Percentiles rank a stretch among this genome's conserved stretches.
Conservation (phyloP, 2,888 invertebrate genomes). For the Cryptophagus acutangulus region DNA sequence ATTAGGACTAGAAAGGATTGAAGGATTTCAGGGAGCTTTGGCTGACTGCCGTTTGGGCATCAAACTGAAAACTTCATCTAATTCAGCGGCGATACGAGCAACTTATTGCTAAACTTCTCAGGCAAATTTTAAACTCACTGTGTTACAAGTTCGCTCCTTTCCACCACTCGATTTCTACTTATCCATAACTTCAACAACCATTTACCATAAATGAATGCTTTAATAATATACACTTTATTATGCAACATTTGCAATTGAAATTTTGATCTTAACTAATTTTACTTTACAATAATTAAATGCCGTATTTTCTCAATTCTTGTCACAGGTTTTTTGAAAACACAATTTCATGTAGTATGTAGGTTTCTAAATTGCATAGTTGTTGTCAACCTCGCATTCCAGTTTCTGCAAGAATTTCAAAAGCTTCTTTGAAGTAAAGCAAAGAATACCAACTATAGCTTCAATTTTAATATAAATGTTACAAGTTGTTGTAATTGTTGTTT, state of each 20-base stretch:
- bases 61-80: slow-evolving; percentile 16
- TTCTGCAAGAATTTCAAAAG: too few species aligned
- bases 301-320: too few species aligned
- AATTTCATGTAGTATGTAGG: too few species aligned
- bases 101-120: slow-evolving; percentile 28
- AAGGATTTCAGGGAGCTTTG: slow-evolving; percentile 2
- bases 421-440: too few species aligned
- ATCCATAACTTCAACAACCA: slow-evolving; percentile 21
- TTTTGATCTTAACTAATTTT: slow-evolving; percentile 2
- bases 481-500: too few species aligned
- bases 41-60: slow-evolving; percentile 7
- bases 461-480: too few species aligned
- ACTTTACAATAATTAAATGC: too few species aligned
- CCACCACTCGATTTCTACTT: slow-evolving; percentile 24
- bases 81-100: slow-evolving; percentile 25
- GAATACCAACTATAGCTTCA: too few species aligned
- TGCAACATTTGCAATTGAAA: slow-evolving; percentile 5
- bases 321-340: too few species aligned
- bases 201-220: slow-evolving; percentile 10
- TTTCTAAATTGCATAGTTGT: too few species aligned
- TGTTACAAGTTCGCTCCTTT: slow-evolving; percentile 12
- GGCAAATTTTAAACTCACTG: slow-evolving; percentile 27
- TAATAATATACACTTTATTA: slow-evolving; percentile 14
- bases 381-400: too few species aligned
- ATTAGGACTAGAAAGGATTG: slow-evolving; percentile 2